Conservation (phyloP, 1,140 invertebrate genomes). For the Micrasema minimum region DNA sequence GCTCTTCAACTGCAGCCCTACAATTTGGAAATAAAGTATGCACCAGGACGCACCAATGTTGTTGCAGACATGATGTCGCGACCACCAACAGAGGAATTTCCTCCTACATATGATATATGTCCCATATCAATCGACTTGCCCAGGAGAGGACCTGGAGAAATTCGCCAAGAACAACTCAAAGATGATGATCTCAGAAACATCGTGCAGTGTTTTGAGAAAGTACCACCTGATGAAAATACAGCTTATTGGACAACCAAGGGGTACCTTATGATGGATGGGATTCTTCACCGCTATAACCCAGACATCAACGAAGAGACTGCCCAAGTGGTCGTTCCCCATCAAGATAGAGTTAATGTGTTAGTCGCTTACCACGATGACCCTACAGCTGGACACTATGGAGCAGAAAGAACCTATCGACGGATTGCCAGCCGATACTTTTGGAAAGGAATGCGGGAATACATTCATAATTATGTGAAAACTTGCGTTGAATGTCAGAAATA, state of each 20-base stretch:
- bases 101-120: conserved; percentile 19
- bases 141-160: not conserved
- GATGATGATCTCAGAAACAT: not conserved
- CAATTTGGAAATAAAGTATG: conserved; percentile 56
- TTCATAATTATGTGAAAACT: not conserved
- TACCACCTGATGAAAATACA: not conserved
- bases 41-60: conserved; percentile 54
- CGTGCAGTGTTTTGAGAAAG: not conserved
- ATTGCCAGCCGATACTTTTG: conserved; percentile 53
- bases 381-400: conserved; percentile 55
- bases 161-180: not conserved
- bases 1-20: conserved; percentile 60
- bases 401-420: conserved; percentile 48
- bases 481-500: conserved; percentile 13
- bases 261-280: not conserved
- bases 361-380: conserved; percentile 52
- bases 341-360: conserved; percentile 41
- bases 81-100: conserved; percentile 41
- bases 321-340: not conserved
- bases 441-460: conserved; percentile 26
- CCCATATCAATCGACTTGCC: not conserved
- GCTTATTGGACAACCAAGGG: conserved; percentile 9
- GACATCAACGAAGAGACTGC: not conserved
- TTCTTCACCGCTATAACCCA: conserved; percentile 1
- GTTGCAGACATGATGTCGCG: conserved; percentile 56